These are phyloP conservation scores for Hormaphis cornu DNA, from an alignment of 1,140 invertebrate species.

Conservation along the genomic window DNA sequence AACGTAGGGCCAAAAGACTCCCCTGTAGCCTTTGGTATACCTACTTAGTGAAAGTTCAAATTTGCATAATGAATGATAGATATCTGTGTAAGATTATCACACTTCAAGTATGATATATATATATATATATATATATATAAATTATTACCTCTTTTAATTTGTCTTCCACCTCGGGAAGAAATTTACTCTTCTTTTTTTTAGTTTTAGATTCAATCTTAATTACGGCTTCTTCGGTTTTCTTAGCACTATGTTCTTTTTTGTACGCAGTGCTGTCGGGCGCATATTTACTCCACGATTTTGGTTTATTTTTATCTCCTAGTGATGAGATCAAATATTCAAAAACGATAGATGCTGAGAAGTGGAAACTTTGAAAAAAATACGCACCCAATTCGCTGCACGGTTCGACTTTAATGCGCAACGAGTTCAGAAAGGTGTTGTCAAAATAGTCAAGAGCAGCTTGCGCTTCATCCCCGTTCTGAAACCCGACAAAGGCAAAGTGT, in stretches of 20 bases:
- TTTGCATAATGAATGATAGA: no score
- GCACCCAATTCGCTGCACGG: conserved; percentile 59
- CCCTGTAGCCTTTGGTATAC: no score
- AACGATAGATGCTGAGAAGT: neutral
- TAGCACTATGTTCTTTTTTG: conserved; percentile 46
- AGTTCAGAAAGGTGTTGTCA: conserved; percentile 73
- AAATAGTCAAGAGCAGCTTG: conserved; percentile 63
- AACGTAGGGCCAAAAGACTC: no score
- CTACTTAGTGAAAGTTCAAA: no score
- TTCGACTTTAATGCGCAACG: conserved; percentile 68
- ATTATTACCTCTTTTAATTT: conserved; percentile 52
- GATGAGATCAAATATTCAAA: conserved; percentile 3
- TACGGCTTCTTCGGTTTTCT: conserved; percentile 35
- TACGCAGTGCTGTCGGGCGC: conserved; percentile 57
- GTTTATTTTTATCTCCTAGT: conserved; percentile 65
- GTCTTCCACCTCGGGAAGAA: conserved; percentile 49
- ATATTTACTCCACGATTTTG: conserved; percentile 84
- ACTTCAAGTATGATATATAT: neutral
- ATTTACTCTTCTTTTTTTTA: conserved; percentile 33
- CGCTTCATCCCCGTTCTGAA: conserved; percentile 68
- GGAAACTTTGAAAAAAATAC: conserved; percentile 17
- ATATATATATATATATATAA: neutral
- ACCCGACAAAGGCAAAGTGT: conserved; percentile 87
- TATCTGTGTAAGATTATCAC: neutral
- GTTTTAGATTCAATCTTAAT: conserved; percentile 32